A percentile compares a stretch with the other conserved stretches of the same genome.
These are phyloP conservation scores for Gymnorhina tibicen DNA, from an alignment of 2,113 vertebrate genomes.

Conservation along the genomic window DNA sequence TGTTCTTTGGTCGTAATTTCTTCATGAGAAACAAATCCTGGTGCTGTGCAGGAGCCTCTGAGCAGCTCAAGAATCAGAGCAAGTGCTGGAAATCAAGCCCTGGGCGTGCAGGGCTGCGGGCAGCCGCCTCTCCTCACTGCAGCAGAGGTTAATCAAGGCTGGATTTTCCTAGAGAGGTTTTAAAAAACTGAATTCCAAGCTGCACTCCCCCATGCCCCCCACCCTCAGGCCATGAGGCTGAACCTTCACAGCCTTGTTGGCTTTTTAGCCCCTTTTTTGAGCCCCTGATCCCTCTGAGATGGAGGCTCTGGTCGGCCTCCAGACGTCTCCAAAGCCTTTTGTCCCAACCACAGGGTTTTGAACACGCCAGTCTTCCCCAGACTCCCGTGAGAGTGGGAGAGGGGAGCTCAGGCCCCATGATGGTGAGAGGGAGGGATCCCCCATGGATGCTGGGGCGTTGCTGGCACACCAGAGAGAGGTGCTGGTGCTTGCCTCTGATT, in stretches of 20 bases:
- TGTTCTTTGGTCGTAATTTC: neutral
- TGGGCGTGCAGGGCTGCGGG: neutral
- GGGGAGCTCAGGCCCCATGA: fast-evolving
- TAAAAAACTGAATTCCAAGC: neutral
- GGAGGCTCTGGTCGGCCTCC: neutral
- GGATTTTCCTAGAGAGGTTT: neutral
- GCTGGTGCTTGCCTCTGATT: neutral
- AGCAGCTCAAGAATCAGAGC: neutral
- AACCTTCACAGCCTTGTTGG: neutral
- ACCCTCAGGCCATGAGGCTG: neutral
- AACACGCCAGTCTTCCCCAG: fast-evolving
- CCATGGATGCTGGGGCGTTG: neutral
- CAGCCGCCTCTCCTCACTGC: neutral
- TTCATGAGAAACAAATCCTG: neutral
- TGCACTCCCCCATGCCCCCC: neutral
- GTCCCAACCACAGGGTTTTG: neutral
- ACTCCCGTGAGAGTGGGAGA: neutral
- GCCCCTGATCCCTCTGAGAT: neutral
- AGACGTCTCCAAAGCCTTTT: neutral
- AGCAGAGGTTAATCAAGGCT: neutral
- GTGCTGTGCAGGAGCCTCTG: neutral
- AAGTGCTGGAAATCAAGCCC: neutral
- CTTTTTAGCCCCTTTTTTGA: neutral
- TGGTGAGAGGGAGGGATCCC: neutral
- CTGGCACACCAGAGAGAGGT: neutral